phyloP scores from a whole-genome alignment of 92 coral and sea anemone species.

The Desmophyllum pertusum region DNA sequence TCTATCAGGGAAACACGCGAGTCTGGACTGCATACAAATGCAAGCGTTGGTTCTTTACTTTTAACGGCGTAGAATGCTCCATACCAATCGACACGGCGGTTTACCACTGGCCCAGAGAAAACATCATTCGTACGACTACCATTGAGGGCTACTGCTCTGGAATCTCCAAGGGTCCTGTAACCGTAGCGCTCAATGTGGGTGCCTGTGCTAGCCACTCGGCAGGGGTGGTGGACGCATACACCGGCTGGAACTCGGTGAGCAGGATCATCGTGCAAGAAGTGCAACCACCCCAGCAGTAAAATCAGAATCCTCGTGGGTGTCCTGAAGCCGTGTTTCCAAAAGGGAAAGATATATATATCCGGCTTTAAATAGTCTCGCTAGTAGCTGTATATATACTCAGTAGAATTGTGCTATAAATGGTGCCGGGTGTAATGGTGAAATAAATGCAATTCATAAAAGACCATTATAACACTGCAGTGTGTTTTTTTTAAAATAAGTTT shows the following conservation, averaged over 20 bases:
- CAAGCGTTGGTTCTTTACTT: background rate
- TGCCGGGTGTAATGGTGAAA: too few relatives aligned
- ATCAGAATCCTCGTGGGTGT: background rate
- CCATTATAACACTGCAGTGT: background rate
- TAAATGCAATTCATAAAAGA: background rate
- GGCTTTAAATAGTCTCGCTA: background rate
- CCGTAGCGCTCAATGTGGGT: background rate
- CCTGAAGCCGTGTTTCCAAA: background rate
- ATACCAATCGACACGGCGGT: background rate
- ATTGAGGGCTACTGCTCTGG: background rate
- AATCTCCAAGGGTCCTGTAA: background rate
- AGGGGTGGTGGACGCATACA: background rate
- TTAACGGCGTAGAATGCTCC: background rate
- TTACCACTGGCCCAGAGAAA: background rate
- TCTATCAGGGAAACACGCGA: background rate
- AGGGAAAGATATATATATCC: background rate
- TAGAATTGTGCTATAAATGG: too few relatives aligned
- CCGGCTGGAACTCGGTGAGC: conserved; percentile 7
- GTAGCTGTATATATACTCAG: background rate
- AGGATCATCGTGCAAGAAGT: conserved; percentile 11
- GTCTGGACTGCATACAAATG: background rate
- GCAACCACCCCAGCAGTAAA: background rate
- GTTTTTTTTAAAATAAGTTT: background rate
- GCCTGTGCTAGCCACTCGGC: background rate
- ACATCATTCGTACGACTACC: background rate